Evolutionary conservation across 2,113 vertebrate species (phyloP).

Genomic region (Atractosteus spatula): DNA sequence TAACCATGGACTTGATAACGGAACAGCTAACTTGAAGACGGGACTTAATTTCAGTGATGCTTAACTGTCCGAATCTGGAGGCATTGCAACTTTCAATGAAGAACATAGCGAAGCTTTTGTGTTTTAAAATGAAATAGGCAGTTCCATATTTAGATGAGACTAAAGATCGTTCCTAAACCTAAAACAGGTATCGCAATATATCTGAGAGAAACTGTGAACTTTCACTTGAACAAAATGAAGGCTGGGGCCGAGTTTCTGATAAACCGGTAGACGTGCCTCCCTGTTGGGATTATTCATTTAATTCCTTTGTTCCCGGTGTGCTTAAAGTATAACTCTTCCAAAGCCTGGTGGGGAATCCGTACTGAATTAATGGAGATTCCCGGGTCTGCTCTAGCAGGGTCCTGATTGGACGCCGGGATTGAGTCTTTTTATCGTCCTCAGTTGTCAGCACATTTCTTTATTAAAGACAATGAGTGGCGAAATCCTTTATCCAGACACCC

Average conservation of each 20-base stretch:
- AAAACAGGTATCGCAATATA: too few relatives aligned
- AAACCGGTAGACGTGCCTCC: neutral
- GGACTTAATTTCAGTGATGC: too few relatives aligned
- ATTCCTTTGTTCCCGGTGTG: slow-evolving; percentile 51
- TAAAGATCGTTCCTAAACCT: too few relatives aligned
- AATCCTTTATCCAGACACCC: slow-evolving; percentile 38
- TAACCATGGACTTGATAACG: too few relatives aligned
- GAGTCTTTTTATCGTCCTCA: slow-evolving; percentile 66
- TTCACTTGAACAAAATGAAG: slow-evolving; percentile 6
- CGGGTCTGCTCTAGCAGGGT: slow-evolving; percentile 55
- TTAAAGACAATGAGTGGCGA: slow-evolving; percentile 44
- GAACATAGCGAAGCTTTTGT: too few relatives aligned
- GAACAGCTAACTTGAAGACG: too few relatives aligned
- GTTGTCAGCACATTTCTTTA: slow-evolving; percentile 75
- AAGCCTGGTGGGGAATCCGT: slow-evolving; percentile 62
- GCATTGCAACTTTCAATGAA: too few relatives aligned
- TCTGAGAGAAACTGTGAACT: neutral
- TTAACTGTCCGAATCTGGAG: too few relatives aligned
- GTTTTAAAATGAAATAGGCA: too few relatives aligned
- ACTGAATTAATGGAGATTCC: slow-evolving; percentile 61
- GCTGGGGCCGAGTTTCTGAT: too few relatives aligned
- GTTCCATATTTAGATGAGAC: too few relatives aligned
- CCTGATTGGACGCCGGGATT: slow-evolving; percentile 59
- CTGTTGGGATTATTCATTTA: slow-evolving; percentile 38
- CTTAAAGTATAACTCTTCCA: slow-evolving; percentile 63